These are phyloP conservation scores for Anaspis maculata DNA, from an alignment of 2,888 invertebrate genomes.

Conservation along the genomic window DNA sequence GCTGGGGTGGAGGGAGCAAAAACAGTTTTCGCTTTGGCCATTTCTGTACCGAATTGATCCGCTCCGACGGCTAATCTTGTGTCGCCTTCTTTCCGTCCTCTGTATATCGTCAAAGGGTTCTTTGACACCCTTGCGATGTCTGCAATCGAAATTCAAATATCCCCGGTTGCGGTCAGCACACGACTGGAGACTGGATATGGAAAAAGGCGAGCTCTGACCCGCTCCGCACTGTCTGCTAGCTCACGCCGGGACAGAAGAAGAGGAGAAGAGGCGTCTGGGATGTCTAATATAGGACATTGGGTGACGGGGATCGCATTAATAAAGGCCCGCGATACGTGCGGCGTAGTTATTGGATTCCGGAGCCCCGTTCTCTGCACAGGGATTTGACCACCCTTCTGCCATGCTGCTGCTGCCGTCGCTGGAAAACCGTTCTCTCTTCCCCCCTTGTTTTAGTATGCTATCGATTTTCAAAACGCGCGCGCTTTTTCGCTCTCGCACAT, in stretches of 20 bases:
- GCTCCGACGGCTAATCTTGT: too few relatives aligned
- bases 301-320: constrained; percentile 30
- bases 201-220: too few relatives aligned
- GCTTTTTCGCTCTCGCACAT: constrained; percentile 15
- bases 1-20: too few relatives aligned
- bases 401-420: too few relatives aligned
- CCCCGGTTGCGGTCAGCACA: too few relatives aligned
- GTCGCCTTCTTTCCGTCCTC: too few relatives aligned
- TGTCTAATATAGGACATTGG: constrained; percentile 30
- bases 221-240: too few relatives aligned
- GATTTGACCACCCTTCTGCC: constrained; percentile 17
- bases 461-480: constrained; percentile 21
- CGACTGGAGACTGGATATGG: too few relatives aligned
- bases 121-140: constrained; percentile 4
- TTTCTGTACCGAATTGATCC: too few relatives aligned
- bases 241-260: too few relatives aligned
- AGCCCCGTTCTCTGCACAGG: constrained; percentile 19
- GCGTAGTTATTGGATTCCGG: constrained; percentile 29
- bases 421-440: too few relatives aligned
- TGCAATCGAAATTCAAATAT: constrained; percentile 16
- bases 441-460: constrained; percentile 15
- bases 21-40: too few relatives aligned
- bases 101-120: constrained; percentile 4
- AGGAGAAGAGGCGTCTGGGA: constrained; percentile 17
- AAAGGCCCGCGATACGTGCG: constrained; percentile 29